phyloP scores from a whole-genome alignment of 1,140 invertebrate genomes.

The Sycophila sp. region DNA sequence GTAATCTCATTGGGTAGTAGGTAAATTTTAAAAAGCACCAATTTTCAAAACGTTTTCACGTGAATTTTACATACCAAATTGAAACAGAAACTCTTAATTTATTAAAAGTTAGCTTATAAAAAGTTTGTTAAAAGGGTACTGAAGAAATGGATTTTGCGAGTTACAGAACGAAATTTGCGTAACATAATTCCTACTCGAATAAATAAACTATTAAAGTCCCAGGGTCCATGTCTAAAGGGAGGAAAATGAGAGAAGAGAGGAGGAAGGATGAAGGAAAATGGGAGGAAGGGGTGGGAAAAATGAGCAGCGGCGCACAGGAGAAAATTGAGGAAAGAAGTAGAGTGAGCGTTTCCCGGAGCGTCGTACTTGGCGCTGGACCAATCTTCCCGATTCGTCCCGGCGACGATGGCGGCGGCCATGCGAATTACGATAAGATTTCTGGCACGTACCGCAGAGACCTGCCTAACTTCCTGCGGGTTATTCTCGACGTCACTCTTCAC shows the following conservation, averaged over 20 bases:
- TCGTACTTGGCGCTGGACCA: conserved; percentile 59
- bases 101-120: too few relatives aligned
- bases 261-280: neutral
- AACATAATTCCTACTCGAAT: too few relatives aligned
- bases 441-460: conserved; percentile 44
- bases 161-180: too few relatives aligned
- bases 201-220: too few relatives aligned
- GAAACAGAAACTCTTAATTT: too few relatives aligned
- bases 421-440: conserved; percentile 60
- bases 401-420: conserved; percentile 42
- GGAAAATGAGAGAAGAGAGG: neutral
- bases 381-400: conserved; percentile 46
- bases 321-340: conserved; percentile 32
- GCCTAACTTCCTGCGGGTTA: conserved; percentile 54
- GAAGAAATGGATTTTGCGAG: too few relatives aligned
- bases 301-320: neutral
- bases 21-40: too few relatives aligned
- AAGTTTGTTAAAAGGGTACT: too few relatives aligned
- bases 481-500: conserved; percentile 54
- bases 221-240: neutral
- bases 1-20: too few relatives aligned
- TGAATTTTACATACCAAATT: too few relatives aligned
- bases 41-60: too few relatives aligned
- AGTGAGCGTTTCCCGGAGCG: conserved; percentile 20
- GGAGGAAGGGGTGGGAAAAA: neutral